Conservation (phyloP, 2,797 vertebrate species). For the Melanogrammus aeglefinus region DNA sequence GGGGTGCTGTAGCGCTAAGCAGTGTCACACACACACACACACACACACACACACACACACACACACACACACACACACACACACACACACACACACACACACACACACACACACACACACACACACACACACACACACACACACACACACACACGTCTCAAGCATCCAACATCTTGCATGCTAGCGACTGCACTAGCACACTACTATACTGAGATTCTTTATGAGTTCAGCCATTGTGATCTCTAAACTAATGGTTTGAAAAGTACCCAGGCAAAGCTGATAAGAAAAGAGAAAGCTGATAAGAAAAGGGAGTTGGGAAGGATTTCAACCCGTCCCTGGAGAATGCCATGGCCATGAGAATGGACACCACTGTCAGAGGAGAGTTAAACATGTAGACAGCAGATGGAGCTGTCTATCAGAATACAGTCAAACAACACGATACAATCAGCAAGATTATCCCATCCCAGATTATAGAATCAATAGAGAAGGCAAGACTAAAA, state of each 20-base stretch:
- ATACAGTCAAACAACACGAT: background rate
- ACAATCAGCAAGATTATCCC: background rate
- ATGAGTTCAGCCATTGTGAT: background rate
- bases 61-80: slow-evolving; percentile 4
- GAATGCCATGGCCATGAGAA: background rate
- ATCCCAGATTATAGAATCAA: background rate
- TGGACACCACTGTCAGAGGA: background rate
- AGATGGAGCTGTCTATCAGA: background rate
- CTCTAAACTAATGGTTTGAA: background rate
- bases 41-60: slow-evolving; percentile 4
- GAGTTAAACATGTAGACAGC: background rate
- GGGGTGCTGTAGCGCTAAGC: background rate
- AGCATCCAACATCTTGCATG: background rate
- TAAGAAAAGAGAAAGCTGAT: background rate
- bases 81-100: slow-evolving; percentile 4
- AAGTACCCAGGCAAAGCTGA: background rate
- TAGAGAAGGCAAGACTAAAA: too few relatives aligned
- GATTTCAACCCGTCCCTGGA: background rate
- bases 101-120: slow-evolving; percentile 4
- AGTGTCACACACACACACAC: background rate
- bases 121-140: slow-evolving; percentile 4
- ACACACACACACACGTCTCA: background rate
- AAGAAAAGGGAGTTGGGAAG: background rate
- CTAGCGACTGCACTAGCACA: background rate
- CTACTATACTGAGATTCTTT: background rate